Evolutionary conservation across 1,140 invertebrate species (phyloP).

Genomic region (Tetraneura akinire): DNA sequence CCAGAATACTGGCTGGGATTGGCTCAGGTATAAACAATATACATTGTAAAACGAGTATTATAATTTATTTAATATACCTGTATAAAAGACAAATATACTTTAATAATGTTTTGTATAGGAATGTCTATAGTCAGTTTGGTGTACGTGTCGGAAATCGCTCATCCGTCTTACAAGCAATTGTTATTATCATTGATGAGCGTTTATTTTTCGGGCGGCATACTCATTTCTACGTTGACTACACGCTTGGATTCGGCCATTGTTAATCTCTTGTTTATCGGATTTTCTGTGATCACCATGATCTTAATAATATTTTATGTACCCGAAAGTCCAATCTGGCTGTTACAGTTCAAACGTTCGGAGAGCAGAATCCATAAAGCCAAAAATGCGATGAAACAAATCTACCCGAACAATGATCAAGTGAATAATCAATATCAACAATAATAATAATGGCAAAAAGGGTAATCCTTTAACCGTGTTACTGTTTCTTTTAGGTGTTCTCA

Average conservation of each 20-base stretch:
- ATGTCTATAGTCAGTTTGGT: constrained; percentile 60
- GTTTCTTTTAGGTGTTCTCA: constrained; percentile 3
- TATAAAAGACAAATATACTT: neutral
- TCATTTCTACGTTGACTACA: constrained; percentile 58
- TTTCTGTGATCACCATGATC: constrained; percentile 54
- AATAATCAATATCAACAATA: neutral
- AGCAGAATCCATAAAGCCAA: neutral
- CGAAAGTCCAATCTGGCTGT: constrained; percentile 65
- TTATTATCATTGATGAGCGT: constrained; percentile 63
- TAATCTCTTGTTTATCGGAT: constrained; percentile 57
- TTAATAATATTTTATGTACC: constrained; percentile 56
- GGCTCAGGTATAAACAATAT: constrained; percentile 59
- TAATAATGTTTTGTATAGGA: constrained; percentile 10
- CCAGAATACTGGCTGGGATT: constrained; percentile 62
- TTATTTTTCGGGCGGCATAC: constrained; percentile 61
- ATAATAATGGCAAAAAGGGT: too few species aligned
- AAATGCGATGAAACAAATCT: neutral
- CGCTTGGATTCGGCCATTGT: neutral
- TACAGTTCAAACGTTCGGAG: constrained; percentile 29
- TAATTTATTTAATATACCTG: too few species aligned
- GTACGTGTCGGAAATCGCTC: constrained; percentile 65
- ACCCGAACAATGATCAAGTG: neutral
- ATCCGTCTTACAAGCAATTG: constrained; percentile 63
- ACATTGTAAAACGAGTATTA: neutral
- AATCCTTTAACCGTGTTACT: too few species aligned